Conservation (phyloP, 53 echinoderm and acorn worm species). For the Antedon mediterranea region DNA sequence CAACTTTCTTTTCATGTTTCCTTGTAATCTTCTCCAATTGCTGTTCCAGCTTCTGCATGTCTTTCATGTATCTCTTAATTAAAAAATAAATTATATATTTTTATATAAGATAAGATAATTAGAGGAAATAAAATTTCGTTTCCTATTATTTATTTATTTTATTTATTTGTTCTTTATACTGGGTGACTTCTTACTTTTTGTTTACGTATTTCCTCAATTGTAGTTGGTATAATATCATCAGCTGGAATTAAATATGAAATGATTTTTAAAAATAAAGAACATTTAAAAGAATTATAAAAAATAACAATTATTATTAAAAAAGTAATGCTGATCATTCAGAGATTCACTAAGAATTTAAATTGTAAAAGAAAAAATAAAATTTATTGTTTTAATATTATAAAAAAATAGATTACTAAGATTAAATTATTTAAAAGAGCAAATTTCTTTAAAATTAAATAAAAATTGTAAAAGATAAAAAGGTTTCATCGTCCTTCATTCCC, state of each 20-base stretch:
- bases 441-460: too few relatives aligned
- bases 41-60: slow-evolving; percentile 25
- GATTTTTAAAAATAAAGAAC: not conserved
- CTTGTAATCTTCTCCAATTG: slow-evolving; percentile 83
- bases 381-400: too few relatives aligned
- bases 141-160: too few relatives aligned
- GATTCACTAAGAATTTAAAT: too few relatives aligned
- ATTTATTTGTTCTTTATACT: too few relatives aligned
- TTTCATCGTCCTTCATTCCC: too few relatives aligned
- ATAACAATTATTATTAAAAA: too few relatives aligned
- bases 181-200: slow-evolving; percentile 70
- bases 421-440: too few relatives aligned
- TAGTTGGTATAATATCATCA: slow-evolving; percentile 74
- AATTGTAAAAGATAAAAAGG: too few relatives aligned
- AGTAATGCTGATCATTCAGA: too few relatives aligned
- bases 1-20: slow-evolving; percentile 93
- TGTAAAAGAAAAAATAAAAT: too few relatives aligned
- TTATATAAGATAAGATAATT: not conserved
- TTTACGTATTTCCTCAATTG: slow-evolving; percentile 52
- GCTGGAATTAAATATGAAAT: slow-evolving; percentile 2
- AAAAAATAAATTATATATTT: not conserved
- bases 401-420: too few relatives aligned
- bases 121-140: not conserved
- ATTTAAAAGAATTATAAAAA: not conserved
- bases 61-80: slow-evolving; percentile 65